Conservation (phyloP, 2,113 vertebrate species). For the Mungos mungo region DNA sequence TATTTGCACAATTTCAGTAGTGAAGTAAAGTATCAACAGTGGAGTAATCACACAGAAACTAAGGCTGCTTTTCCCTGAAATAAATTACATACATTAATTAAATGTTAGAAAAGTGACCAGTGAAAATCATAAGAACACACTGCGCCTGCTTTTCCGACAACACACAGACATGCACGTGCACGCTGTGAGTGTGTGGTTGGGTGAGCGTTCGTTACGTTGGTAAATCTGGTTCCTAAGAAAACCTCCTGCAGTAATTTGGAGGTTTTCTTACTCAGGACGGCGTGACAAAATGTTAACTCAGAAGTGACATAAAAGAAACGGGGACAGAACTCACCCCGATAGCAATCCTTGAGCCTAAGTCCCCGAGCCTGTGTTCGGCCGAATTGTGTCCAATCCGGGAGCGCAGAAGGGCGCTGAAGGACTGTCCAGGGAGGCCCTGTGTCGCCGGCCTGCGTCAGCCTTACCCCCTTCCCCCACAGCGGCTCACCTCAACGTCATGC, state of each 20-base stretch:
- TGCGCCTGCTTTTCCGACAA: not conserved
- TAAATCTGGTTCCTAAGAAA: not conserved
- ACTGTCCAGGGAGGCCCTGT: accelerated
- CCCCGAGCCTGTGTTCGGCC: not conserved
- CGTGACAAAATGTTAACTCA: not conserved
- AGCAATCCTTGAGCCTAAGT: not conserved
- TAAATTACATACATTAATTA: not conserved
- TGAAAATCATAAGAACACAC: not conserved
- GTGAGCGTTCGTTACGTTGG: not conserved
- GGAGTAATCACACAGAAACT: not conserved
- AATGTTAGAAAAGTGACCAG: not conserved
- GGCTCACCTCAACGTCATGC: accelerated
- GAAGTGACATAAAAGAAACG: not conserved
- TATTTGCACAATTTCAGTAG: accelerated
- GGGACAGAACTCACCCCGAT: not conserved
- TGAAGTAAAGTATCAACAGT: too few relatives aligned
- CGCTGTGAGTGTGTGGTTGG: not conserved
- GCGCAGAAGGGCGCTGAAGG: not conserved
- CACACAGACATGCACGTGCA: not conserved
- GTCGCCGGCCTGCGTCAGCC: accelerated
- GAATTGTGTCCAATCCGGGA: not conserved
- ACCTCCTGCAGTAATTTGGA: not conserved
- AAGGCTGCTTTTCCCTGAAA: not conserved
- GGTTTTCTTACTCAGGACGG: not conserved
- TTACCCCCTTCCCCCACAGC: not conserved